A percentile compares a stretch with the other conserved stretches of the same genome.
Evolutionary conservation across 2,113 vertebrate species (phyloP).

Genomic region (Pollimyrus isidori): DNA sequence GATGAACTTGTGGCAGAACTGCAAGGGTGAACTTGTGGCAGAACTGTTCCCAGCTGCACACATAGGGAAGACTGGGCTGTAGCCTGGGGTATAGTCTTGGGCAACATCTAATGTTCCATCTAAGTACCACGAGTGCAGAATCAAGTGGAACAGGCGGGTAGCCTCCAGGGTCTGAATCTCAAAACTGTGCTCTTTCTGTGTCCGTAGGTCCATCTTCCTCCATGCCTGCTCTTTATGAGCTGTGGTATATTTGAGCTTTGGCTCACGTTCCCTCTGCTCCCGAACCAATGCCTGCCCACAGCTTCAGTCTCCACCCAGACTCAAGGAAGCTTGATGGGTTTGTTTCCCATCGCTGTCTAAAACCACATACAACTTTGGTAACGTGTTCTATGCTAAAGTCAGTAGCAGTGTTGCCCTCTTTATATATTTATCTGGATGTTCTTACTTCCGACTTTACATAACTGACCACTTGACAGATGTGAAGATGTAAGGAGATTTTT

Average conservation of each 20-base stretch:
- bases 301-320: neutral
- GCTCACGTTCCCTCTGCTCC: neutral
- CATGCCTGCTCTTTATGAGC: neutral
- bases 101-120: neutral
- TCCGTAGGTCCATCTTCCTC: neutral
- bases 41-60: neutral
- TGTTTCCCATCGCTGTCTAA: neutral
- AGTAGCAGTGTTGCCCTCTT: neutral
- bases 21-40: too few species aligned
- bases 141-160: neutral
- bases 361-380: neutral
- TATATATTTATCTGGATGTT: neutral
- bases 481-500: neutral
- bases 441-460: neutral
- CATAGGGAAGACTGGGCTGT: neutral
- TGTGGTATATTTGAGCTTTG: neutral
- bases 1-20: too few species aligned
- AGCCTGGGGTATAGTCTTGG: neutral
- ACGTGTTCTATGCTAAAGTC: neutral
- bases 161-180: neutral
- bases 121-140: neutral
- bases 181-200: neutral
- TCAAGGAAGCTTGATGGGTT: neutral
- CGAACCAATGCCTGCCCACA: neutral
- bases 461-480: neutral